phyloP scores from a whole-genome alignment of 2,113 vertebrate genomes.

The Rynchops niger region DNA sequence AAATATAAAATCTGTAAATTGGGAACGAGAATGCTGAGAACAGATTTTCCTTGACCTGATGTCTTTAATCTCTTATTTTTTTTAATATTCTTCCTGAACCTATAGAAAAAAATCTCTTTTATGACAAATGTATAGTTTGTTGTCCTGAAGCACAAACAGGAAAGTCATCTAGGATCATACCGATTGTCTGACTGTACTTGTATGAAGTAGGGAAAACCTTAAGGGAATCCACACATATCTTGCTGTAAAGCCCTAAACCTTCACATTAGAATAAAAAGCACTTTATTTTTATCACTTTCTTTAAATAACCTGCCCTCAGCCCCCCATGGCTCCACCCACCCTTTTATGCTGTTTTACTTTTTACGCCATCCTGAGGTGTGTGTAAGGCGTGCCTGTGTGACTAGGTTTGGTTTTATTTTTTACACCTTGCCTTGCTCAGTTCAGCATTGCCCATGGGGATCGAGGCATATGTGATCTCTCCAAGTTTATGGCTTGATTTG shows the following conservation, averaged over 20 bases:
- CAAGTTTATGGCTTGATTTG: not conserved
- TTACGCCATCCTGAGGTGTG: not conserved
- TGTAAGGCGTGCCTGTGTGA: not conserved
- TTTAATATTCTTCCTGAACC: not conserved
- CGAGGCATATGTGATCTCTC: not conserved
- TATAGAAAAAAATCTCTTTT: not conserved
- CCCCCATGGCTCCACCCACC: fast-evolving
- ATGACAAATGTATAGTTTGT: not conserved
- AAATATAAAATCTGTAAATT: not conserved
- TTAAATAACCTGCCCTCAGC: not conserved
- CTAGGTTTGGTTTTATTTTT: not conserved
- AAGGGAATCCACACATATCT: not conserved
- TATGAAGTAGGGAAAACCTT: not conserved
- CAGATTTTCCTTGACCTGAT: not conserved
- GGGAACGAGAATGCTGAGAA: not conserved
- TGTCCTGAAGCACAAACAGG: not conserved
- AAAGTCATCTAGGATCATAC: not conserved
- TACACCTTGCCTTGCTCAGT: not conserved
- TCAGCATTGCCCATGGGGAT: not conserved
- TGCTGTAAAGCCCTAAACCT: not conserved
- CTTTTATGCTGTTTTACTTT: not conserved
- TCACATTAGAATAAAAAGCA: not conserved
- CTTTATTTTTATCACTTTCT: not conserved
- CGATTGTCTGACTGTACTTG: not conserved
- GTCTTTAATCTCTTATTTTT: not conserved